A percentile compares a stretch with the other conserved stretches of the same genome.
Conservation (phyloP, 2,888 invertebrate genomes). For the Microplitis manilae region DNA sequence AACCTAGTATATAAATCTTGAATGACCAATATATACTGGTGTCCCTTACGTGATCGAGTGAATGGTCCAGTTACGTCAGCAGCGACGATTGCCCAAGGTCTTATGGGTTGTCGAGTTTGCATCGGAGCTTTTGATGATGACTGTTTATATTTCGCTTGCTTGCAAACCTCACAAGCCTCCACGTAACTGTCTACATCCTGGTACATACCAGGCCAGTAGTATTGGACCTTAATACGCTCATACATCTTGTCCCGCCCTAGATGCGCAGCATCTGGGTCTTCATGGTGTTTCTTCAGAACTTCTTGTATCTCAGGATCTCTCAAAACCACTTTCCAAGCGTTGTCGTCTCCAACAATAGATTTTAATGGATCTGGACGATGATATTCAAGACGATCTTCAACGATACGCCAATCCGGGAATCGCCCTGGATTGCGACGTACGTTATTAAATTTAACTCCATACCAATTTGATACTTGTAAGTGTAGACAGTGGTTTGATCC, state of each 20-base stretch:
- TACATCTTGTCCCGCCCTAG: slow-evolving; percentile 30
- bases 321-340: too few relatives aligned
- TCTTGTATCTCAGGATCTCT: too few relatives aligned
- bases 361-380: neutral
- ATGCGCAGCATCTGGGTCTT: slow-evolving; percentile 28
- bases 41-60: slow-evolving; percentile 34
- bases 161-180: slow-evolving; percentile 22
- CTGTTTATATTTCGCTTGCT: slow-evolving; percentile 40
- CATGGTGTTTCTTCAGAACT: slow-evolving; percentile 18
- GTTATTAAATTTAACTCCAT: slow-evolving; percentile 31
- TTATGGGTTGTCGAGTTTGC: slow-evolving; percentile 24
- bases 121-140: slow-evolving; percentile 20
- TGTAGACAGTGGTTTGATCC: neutral
- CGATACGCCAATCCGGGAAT: slow-evolving; percentile 21
- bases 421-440: slow-evolving; percentile 48
- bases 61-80: slow-evolving; percentile 37
- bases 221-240: slow-evolving; percentile 9
- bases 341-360: too few relatives aligned
- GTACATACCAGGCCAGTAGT: too few relatives aligned
- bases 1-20: slow-evolving; percentile 43
- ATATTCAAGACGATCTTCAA: slow-evolving; percentile 41
- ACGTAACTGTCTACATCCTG: too few relatives aligned
- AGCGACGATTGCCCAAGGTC: slow-evolving; percentile 41
- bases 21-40: slow-evolving; percentile 35
- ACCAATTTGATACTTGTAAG: slow-evolving; percentile 39